Evolutionary conservation across 2,888 invertebrate species (phyloP).

Genomic region (Chromoteleia sp.): DNA sequence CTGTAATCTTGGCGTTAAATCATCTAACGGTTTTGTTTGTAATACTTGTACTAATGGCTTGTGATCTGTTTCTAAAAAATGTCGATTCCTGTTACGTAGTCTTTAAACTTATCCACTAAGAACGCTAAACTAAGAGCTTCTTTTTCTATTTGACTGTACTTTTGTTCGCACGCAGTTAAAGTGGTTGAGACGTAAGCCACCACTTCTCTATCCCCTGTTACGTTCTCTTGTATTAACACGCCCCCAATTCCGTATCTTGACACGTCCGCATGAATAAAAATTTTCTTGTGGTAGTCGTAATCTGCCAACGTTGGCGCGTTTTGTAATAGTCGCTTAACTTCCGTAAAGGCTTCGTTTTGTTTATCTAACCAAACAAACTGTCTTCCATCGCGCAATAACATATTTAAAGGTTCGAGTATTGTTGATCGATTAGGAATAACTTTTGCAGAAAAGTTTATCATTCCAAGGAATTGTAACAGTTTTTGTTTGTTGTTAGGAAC

Average conservation of each 20-base stretch:
- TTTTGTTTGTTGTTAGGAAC: conserved; percentile 69
- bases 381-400: conserved; percentile 67
- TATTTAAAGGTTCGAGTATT: conserved; percentile 69
- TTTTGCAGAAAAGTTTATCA: conserved; percentile 71
- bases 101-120: conserved; percentile 77
- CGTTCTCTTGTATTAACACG: conserved; percentile 74
- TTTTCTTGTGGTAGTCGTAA: conserved; percentile 74
- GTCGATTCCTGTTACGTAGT: conserved; percentile 76
- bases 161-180: conserved; percentile 72
- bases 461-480: conserved; percentile 71
- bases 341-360: conserved; percentile 73
- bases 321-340: conserved; percentile 75
- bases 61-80: conserved; percentile 80
- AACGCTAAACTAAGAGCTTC: conserved; percentile 79
- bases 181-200: conserved; percentile 78
- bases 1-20: conserved; percentile 80
- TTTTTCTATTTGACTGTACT: conserved; percentile 82
- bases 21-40: conserved; percentile 77
- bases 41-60: conserved; percentile 80
- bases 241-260: conserved; percentile 78
- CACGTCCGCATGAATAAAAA: conserved; percentile 76
- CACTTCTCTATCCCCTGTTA: conserved; percentile 71
- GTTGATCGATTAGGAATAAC: conserved; percentile 73
- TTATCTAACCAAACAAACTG: conserved; percentile 71
- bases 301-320: conserved; percentile 75